Evolutionary conservation across 1,140 invertebrate species (phyloP).

Genomic region (Ips typographus): DNA sequence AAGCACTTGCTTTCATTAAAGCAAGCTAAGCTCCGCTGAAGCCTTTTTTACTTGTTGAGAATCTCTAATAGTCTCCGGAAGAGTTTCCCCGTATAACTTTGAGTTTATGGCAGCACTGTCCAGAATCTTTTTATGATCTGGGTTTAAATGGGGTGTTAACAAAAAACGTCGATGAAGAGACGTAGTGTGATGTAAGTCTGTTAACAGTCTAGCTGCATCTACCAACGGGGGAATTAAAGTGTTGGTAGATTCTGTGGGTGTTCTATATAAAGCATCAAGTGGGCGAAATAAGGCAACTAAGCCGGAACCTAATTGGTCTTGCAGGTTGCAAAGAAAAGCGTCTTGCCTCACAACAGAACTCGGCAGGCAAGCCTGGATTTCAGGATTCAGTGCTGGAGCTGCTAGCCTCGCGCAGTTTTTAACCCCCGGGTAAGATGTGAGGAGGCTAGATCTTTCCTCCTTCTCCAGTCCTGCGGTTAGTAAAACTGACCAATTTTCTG

Average conservation of each 20-base stretch:
- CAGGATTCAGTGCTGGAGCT: not conserved
- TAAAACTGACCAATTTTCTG: too few relatives aligned
- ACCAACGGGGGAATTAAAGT: not conserved
- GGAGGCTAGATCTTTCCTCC: not conserved
- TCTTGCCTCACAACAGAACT: not conserved
- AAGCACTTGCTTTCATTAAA: not conserved
- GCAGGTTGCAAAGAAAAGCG: not conserved
- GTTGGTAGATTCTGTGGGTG: not conserved
- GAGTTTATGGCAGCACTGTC: not conserved
- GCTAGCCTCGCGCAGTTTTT: not conserved
- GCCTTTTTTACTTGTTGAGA: slow-evolving; percentile 1
- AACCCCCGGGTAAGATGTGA: not conserved
- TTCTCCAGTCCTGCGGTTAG: not conserved
- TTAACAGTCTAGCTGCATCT: not conserved
- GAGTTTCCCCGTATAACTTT: not conserved
- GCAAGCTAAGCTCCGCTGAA: not conserved
- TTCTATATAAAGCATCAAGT: not conserved
- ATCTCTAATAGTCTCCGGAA: not conserved
- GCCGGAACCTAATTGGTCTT: not conserved
- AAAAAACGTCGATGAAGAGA: not conserved
- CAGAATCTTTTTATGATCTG: too few relatives aligned
- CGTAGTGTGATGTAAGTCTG: not conserved
- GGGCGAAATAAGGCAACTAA: not conserved
- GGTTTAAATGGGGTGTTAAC: too few relatives aligned
- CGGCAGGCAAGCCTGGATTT: not conserved